A percentile compares a stretch with the other conserved stretches of the same genome.
phyloP scores from a whole-genome alignment of 2,113 vertebrate species.

The Lynx canadensis region DNA sequence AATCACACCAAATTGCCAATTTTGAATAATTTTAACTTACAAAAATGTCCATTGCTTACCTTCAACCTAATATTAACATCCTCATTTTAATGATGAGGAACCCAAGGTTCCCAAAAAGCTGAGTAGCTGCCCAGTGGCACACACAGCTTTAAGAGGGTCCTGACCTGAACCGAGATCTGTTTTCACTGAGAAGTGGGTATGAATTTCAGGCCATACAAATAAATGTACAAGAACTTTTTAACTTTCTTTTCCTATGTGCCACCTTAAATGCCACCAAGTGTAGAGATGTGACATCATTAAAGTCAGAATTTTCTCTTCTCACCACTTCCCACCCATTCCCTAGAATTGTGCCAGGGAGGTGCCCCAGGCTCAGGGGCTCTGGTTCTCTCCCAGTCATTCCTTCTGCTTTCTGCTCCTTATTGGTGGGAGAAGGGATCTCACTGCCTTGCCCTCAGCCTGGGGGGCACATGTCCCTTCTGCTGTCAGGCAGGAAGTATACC shows the following conservation, averaged over 20 bases:
- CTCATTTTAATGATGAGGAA: constrained; percentile 1
- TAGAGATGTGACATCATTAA: neutral
- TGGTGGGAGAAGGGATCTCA: neutral
- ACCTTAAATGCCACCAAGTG: neutral
- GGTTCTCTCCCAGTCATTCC: neutral
- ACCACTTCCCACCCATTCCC: neutral
- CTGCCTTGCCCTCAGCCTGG: neutral
- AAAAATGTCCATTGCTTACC: neutral
- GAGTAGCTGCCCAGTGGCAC: neutral
- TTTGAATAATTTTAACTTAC: neutral
- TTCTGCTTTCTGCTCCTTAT: neutral
- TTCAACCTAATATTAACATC: neutral
- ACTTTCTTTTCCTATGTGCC: neutral
- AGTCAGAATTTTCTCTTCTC: neutral
- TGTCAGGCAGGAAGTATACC: neutral
- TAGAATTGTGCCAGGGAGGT: neutral
- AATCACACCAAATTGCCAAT: neutral
- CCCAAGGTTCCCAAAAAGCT: neutral
- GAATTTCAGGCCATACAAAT: neutral
- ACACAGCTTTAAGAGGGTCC: neutral
- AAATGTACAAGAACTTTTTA: neutral
- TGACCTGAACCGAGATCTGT: neutral
- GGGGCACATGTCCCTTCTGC: neutral
- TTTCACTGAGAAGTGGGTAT: neutral
- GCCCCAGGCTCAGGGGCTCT: neutral